Base-by-base conservation (phyloP, 2,797 vertebrate species). In the Clangula hyemalis region DNA sequence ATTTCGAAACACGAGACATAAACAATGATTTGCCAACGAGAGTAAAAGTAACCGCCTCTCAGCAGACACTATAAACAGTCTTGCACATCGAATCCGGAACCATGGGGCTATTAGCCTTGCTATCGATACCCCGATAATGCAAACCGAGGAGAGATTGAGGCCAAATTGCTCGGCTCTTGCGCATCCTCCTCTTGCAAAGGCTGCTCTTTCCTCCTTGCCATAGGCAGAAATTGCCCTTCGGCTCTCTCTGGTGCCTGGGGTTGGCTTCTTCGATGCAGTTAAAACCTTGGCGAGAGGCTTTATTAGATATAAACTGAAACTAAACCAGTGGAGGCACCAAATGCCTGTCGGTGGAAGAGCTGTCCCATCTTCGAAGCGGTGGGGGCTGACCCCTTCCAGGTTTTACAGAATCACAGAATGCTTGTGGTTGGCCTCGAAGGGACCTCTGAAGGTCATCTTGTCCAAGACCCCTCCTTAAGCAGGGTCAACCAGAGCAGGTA, bases 31-130 rank as follows among this genome's bases (percentile, higher is more conserved):
- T 81, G 91, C 89, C 82, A 86, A 45, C 0, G 16, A 91, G 87
- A 96, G 91, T 94, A 94, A 94, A 93, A 96, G 94, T 85, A 85
- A 61, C 53, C 49, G 85, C 89, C 79, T 94, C 91, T 73, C 70
- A 34, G 93, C 93, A 94, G 87, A 94, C 2, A 13, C 91, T 90
- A 49, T 80, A 85, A 95, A 91, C 87, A 87, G 82, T 56, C 85
- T 87, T 70, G 81, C 77, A 72, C 56, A 1, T 54, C 77, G 57
- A 34, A 41, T 57, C 65, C 3, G 45, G 87, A 74, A 91, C 49
- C 66, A 1, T 41, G 22, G 49, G 57, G 75, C 65, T 75, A 80
- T 95, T 85, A 95, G 75, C 41, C 10, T 84, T 77, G 87, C 32
- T 91, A 87, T 30, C 11, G 58, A 94, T 94, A 90, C 54, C 79